Base-by-base conservation (phyloP, 1,140 invertebrate species). In the Augochlora pura region DNA sequence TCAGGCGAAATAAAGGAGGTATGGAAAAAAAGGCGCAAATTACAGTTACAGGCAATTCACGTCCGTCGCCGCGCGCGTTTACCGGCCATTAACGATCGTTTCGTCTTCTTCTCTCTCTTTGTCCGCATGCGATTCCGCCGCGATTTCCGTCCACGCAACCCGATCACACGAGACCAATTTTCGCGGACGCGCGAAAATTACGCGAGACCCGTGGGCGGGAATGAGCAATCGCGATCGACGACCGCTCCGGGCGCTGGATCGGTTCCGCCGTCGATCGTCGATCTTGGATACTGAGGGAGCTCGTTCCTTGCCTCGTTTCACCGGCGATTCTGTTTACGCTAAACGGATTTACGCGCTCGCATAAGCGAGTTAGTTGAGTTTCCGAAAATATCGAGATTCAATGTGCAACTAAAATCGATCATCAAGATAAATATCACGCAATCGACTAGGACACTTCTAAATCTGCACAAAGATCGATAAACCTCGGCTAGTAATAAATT, bases 21-120 rank as follows among this genome's bases (percentile, higher is more conserved):
- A 38, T 21, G 25, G 27, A 60, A 81, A 80, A 85, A 88, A 86
- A 88, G 81, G 68, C 69, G 80, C 74, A 86, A 88, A 86, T 88
- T 88, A 83, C 79, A 69, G 74, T 59, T 77, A 81, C 74, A 18
- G 69, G 69, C 77, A 83, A 86, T 88, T 88, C 80, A 67, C 81
- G 88, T 88, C 68, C 79, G 87, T 87, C 77, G 84, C 49, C 49
- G 2, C 38, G 79, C 65, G 80, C 78, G 25, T 81, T 88, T 86
- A 83, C 81, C 66, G 80, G 75, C 27, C 77, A 89, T 87, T 89
- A 89, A 83, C 80, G 76, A 63, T 65, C 68, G 42, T 69, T 57
- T 63, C 64, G 68, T 84, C 86, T 88, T 60, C 81, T 81, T 59
- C 42, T 38, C 49, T 38, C 49, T 68, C 80, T 76, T 27, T 14